These are phyloP conservation scores for Podargus strigoides DNA, from an alignment of 2,797 vertebrate genomes.

Conservation along the genomic window DNA sequence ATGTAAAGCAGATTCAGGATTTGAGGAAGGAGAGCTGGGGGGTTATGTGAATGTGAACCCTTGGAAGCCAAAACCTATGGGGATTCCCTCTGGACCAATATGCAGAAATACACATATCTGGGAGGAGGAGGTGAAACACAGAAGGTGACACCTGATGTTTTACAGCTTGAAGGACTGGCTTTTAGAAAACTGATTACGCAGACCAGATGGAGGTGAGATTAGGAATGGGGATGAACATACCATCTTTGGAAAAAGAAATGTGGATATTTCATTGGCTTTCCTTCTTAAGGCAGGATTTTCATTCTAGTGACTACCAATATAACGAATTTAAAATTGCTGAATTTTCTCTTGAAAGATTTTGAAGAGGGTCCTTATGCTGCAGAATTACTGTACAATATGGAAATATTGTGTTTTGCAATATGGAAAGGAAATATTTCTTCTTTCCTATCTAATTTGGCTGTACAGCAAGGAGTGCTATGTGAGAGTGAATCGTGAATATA, in stretches of 20 bases:
- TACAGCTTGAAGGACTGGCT: neutral
- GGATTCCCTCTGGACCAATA: neutral
- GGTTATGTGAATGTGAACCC: neutral
- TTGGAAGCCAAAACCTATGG: neutral
- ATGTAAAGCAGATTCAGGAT: neutral
- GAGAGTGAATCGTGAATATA: neutral
- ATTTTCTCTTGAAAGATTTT: neutral
- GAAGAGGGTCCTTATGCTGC: neutral
- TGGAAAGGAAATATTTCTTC: neutral
- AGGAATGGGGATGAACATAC: neutral
- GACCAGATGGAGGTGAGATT: neutral
- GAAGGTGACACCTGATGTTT: neutral
- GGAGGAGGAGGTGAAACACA: neutral
- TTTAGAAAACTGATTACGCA: neutral
- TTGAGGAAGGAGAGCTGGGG: neutral
- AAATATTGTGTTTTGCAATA: neutral
- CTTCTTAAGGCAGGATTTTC: neutral
- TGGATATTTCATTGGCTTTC: neutral
- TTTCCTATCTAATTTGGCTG: neutral
- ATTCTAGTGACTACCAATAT: neutral
- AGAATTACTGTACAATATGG: neutral
- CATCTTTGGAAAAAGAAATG: neutral
- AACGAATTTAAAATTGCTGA: neutral
- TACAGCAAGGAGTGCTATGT: neutral
- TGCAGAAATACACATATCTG: neutral